Base-by-base conservation (phyloP, 1,140 invertebrate genomes). In the Drosophila navojoa region DNA sequence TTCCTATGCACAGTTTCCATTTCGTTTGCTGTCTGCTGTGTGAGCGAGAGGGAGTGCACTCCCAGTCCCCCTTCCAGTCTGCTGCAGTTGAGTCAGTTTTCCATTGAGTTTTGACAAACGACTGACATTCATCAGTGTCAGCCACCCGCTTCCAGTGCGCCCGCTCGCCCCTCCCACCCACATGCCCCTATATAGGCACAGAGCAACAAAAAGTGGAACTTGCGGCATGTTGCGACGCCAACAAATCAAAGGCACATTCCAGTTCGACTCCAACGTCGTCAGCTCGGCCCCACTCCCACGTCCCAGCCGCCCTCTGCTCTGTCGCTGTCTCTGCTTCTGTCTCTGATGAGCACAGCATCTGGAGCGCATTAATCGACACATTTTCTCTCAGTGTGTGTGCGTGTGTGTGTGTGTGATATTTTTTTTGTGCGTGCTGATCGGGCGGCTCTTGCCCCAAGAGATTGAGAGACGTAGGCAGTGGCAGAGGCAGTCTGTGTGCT, bases 91-190 rank as follows among this genome's bases (percentile, higher is more conserved):
- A 73, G 71, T 76, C 82, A 81, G 75, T 86, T 87, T 86, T 73
- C 76, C 84, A 89, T 80, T 76, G 82, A 80, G 82, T 86, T 87
- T 89, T 87, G 84, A 87, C 84, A 87, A 87, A 87, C 84, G 84
- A 87, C 84, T 87, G 84, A 87, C 85, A 87, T 87, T 89, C 84
- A 87, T 87, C 84, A 87, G 79, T 89, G 84, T 87, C 84, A 84
- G 84, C 27, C 16, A 57, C 29, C 63, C 63, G 63, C 53, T 58
- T 58, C 63, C 63, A 67, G 11, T 50, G 52, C 25, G 44, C 27
- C 45, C 27, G 15, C 13, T 27, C 58, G 7, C n/a, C 42, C 32
- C 19, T 9, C 19, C 40, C 38, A 47, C 44, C 62, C 32, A 58
- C 11, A 49, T 60, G 63, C 66, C 66, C 66, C 71, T 61, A 74